Evolutionary conservation across 2,888 invertebrate species (phyloP).

Genomic region (Limnephilus rhombicus): DNA sequence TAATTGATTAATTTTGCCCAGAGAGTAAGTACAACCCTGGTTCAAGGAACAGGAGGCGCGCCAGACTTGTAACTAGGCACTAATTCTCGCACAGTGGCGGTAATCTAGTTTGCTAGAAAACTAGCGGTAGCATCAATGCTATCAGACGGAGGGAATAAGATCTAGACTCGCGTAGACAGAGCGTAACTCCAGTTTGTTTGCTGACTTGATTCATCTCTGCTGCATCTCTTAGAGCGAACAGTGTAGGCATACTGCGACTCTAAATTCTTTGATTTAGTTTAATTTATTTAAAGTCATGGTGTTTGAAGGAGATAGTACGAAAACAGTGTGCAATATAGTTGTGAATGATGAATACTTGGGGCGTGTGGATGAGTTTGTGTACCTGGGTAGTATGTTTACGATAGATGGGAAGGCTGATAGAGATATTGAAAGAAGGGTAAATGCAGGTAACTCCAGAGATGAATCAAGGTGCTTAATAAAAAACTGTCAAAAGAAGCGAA

Average conservation of each 20-base stretch:
- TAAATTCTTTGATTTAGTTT: neutral
- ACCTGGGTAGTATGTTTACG: too few species aligned
- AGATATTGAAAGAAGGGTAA: too few species aligned
- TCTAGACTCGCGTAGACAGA: neutral
- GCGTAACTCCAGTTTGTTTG: neutral
- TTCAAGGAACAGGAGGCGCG: neutral
- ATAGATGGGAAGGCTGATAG: too few species aligned
- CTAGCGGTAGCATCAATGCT: neutral
- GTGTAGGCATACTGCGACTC: neutral
- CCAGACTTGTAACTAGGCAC: neutral
- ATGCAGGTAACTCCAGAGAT: too few species aligned
- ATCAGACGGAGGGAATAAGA: neutral
- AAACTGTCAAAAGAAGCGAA: too few species aligned
- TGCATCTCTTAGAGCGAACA: neutral
- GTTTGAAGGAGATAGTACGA: too few species aligned
- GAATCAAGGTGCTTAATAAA: too few species aligned
- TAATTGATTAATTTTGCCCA: neutral
- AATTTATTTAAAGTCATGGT: too few species aligned
- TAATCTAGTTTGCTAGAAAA: conserved; percentile 20
- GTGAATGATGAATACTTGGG: too few species aligned
- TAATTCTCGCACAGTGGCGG: neutral
- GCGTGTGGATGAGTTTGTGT: too few species aligned
- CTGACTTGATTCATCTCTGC: neutral
- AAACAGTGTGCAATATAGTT: too few species aligned
- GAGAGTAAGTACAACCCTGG: neutral